Conservation (phyloP, 1,140 invertebrate species). For the Eubasilissa regina region DNA sequence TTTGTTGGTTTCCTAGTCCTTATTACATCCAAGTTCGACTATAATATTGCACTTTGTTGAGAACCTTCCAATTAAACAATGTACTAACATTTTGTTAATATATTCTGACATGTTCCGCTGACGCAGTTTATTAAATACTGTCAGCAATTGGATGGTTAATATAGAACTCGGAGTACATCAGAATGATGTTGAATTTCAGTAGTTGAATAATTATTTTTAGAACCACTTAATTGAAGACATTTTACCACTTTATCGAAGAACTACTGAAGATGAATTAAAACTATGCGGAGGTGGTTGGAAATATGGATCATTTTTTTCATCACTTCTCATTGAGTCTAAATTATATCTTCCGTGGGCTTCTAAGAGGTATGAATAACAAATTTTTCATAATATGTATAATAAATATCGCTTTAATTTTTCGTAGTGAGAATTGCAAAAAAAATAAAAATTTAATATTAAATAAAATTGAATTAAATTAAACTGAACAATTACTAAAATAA, state of each 20-base stretch:
- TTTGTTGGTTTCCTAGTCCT: no score
- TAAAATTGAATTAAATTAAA: neutral
- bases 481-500: neutral
- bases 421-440: no score
- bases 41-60: no score
- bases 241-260: slow-evolving; percentile 81
- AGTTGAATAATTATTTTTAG: slow-evolving; percentile 64
- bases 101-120: no score
- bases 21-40: no score
- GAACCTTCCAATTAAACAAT: no score
- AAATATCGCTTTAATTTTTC: no score
- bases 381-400: neutral
- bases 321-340: slow-evolving; percentile 82
- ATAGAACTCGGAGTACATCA: no score
- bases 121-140: no score
- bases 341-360: slow-evolving; percentile 84
- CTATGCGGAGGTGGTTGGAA: slow-evolving; percentile 83
- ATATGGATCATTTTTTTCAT: slow-evolving; percentile 86
- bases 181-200: neutral
- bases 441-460: neutral
- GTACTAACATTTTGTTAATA: no score
- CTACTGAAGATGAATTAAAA: slow-evolving; percentile 80
- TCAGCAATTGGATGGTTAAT: no score
- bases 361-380: slow-evolving; percentile 69
- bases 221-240: slow-evolving; percentile 84